Conservation (phyloP, 1,140 invertebrate genomes). For the Pseudomyrmex dendroicus region DNA sequence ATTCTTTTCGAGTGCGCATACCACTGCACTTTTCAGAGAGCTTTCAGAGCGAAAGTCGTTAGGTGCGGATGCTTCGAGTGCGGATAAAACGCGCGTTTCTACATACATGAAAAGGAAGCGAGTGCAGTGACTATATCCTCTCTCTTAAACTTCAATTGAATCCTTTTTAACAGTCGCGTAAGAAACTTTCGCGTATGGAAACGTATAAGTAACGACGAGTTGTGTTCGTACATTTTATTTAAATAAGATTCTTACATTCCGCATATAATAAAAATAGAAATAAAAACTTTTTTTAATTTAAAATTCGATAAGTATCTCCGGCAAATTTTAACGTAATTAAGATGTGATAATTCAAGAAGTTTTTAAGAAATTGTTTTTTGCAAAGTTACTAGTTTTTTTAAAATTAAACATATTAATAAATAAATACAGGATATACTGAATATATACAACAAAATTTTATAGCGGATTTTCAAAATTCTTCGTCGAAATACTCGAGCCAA, state of each 20-base stretch:
- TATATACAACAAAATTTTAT: constrained; percentile 11
- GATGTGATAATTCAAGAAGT: too few relatives aligned
- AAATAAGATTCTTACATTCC: too few relatives aligned
- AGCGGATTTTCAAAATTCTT: neutral
- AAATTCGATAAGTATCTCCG: too few relatives aligned
- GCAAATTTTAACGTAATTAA: too few relatives aligned
- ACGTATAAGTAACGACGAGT: neutral
- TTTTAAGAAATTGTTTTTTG: too few relatives aligned
- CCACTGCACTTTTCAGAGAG: constrained; percentile 20
- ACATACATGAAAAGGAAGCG: neutral
- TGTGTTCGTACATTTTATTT: neutral
- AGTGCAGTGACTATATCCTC: neutral
- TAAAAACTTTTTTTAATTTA: too few relatives aligned
- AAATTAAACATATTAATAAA: too few relatives aligned
- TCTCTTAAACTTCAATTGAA: neutral
- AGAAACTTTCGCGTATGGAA: neutral
- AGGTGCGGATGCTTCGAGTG: neutral
- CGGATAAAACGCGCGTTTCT: constrained; percentile 8
- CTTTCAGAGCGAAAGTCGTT: constrained; percentile 28
- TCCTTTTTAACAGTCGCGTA: neutral
- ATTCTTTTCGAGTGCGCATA: neutral
- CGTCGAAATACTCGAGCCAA: constrained; percentile 6
- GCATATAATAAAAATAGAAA: too few relatives aligned
- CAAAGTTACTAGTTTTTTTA: too few relatives aligned
- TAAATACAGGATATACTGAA: neutral